Evolutionary conservation across 2,797 vertebrate species (phyloP), one percentile per base, ranked within the genome.

Genomic region (Thalassophryne amazonica): DNA sequence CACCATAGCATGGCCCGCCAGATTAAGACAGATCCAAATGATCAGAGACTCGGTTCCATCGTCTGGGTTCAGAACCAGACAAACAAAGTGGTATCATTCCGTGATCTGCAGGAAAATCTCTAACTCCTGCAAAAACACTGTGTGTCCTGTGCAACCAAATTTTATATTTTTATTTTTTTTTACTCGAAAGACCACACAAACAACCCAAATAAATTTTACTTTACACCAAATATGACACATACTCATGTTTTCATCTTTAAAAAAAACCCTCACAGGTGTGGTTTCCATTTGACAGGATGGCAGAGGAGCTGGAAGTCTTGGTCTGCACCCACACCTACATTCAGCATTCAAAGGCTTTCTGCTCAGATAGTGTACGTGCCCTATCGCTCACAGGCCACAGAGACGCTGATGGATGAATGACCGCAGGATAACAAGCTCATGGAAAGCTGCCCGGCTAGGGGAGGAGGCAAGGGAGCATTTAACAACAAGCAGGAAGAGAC

Each of bases 401-500:
- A 71, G 78, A 81, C 75, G 82, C 76, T 86, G 84, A 88, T 76
- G 77, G 86, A 89, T 84, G 86, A 81, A 85, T 83, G 83, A 82
- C 87, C 70, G 74, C 58, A 65, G 81, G 80, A 83, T 84, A 88
- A 86, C 71, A 80, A 87, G 83, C 77, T 63, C 38, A 71, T 69
- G 85, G 82, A 86, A 87, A 86, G 76, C 66, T n/a, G n/a, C n/a
- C n/a, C n/a, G n/a, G n/a, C n/a, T 61, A 9, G 65, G 58, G 63
- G 52, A 64, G 76, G 68, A 66, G 72, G 73, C 39, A 18, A 58
- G 50, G n/a, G 38, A 46, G 60, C 50, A 30, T 75, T 83, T 71
- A 82, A 73, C 69, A 80, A 67, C 73, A 58, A 60, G 59, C 78
- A 78, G 78, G 75, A 85, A 78, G 69, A 67, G 47, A 39, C 58